These are phyloP conservation scores for Peromyscus maniculatus DNA, from an alignment of 2,113 vertebrate species.

Conservation along the genomic window DNA sequence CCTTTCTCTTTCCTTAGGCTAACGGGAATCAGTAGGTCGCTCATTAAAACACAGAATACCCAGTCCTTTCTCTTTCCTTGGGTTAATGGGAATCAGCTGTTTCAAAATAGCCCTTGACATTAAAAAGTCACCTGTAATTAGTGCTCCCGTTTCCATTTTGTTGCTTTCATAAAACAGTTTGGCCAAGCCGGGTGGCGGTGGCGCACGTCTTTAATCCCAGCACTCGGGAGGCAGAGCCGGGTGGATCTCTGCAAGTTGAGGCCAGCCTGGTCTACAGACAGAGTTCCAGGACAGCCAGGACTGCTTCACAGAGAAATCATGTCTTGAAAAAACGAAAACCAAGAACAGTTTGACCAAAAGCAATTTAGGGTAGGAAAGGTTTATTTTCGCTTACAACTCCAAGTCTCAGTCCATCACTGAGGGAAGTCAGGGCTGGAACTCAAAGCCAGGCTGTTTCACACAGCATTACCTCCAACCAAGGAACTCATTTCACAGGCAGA, in stretches of 20 bases:
- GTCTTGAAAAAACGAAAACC: too few relatives aligned
- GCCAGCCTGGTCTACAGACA: too few relatives aligned
- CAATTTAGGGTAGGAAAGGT: not conserved
- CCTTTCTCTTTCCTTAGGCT: not conserved
- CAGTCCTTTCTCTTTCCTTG: not conserved
- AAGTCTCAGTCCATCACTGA: not conserved
- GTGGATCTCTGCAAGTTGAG: too few relatives aligned
- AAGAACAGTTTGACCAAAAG: not conserved
- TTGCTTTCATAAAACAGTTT: not conserved
- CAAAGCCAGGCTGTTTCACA: not conserved
- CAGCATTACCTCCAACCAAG: not conserved
- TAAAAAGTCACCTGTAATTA: not conserved
- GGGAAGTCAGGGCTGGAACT: not conserved
- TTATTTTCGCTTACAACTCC: not conserved
- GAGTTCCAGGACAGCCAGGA: too few relatives aligned
- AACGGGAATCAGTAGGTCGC: not conserved
- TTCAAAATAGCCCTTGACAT: slow-evolving; percentile 20
- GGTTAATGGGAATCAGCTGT: not conserved
- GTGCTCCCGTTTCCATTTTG: not conserved
- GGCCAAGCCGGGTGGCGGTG: too few relatives aligned
- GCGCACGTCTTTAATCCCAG: too few relatives aligned
- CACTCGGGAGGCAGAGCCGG: too few relatives aligned
- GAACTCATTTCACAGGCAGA: not conserved
- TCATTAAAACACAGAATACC: not conserved
- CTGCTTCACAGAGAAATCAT: too few relatives aligned